These are phyloP conservation scores for Tenthredo distinguenda DNA, from an alignment of 2,888 invertebrate genomes.

Conservation along the genomic window DNA sequence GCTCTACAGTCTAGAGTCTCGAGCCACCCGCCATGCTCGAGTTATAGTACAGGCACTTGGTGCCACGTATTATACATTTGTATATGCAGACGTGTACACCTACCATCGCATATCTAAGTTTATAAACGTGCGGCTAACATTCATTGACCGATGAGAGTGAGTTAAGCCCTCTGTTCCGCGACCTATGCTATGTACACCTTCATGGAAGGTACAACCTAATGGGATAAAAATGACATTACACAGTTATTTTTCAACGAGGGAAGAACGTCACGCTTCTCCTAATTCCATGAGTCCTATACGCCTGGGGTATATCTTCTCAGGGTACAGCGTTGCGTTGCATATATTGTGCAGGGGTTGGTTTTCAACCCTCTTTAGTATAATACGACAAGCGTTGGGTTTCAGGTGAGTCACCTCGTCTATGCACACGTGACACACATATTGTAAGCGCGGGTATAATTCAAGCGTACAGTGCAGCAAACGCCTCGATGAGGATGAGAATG, in stretches of 20 bases:
- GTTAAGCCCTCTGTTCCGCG: not conserved
- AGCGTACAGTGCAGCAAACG: slow-evolving; percentile 19
- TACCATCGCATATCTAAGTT: not conserved
- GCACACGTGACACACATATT: slow-evolving; percentile 46
- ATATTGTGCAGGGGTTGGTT: slow-evolving; percentile 11
- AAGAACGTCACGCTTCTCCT: not conserved
- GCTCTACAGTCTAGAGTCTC: slow-evolving; percentile 20
- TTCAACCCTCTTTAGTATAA: slow-evolving; percentile 41
- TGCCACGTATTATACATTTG: slow-evolving; percentile 1
- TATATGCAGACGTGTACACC: not conserved
- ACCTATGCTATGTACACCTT: slow-evolving; percentile 7
- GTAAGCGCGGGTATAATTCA: not conserved
- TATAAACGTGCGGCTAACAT: slow-evolving; percentile 35
- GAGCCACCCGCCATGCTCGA: slow-evolving; percentile 11
- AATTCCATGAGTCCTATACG: not conserved
- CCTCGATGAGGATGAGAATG: slow-evolving; percentile 21
- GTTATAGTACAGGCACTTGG: slow-evolving; percentile 14
- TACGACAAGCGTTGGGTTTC: slow-evolving; percentile 45
- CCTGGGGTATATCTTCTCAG: not conserved
- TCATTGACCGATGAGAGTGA: slow-evolving; percentile 29
- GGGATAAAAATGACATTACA: not conserved
- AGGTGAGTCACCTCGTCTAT: slow-evolving; percentile 51
- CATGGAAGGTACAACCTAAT: not conserved
- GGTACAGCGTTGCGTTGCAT: not conserved
- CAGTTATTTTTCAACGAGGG: not conserved